phyloP scores from a whole-genome alignment of 2,888 invertebrate species.

The Ommatoiulus sabulosus region DNA sequence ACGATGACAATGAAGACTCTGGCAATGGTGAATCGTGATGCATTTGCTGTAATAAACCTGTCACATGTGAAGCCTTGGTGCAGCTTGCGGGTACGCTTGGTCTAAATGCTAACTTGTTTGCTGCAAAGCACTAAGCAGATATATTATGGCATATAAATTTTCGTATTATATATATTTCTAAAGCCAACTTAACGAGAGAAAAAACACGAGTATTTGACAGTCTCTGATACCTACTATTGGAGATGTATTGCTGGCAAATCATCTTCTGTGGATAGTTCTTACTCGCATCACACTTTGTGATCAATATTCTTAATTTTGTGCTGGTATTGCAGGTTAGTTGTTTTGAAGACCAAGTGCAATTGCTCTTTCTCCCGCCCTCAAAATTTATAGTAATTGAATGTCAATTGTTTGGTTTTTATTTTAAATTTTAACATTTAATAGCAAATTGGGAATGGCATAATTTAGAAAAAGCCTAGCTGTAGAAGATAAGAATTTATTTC shows the following conservation, averaged over 20 bases:
- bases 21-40: slow-evolving; percentile 92
- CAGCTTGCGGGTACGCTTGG: slow-evolving; percentile 48
- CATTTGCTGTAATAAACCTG: slow-evolving; percentile 7
- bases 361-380: slow-evolving; percentile 34
- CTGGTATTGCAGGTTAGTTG: slow-evolving; percentile 51
- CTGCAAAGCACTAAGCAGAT: neutral
- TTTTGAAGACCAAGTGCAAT: slow-evolving; percentile 52
- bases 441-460: slow-evolving; percentile 37
- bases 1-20: slow-evolving; percentile 86
- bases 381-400: slow-evolving; percentile 1
- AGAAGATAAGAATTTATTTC: neutral
- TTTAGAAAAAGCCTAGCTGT: neutral
- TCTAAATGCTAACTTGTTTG: slow-evolving; percentile 49
- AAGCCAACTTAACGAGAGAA: neutral
- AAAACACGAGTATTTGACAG: neutral
- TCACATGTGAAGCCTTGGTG: slow-evolving; percentile 49
- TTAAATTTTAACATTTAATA: neutral
- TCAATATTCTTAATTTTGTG: neutral
- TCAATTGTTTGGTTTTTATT: slow-evolving; percentile 42
- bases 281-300: neutral
- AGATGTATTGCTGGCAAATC: slow-evolving; percentile 30
- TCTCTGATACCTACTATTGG: neutral
- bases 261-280: slow-evolving; percentile 16
- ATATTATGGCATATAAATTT: slow-evolving; percentile 12
- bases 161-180: slow-evolving; percentile 44